Percentiles rank a stretch among this genome's conserved stretches.
Evolutionary conservation across 2,797 vertebrate species (phyloP).

Genomic region (Malurus splendens): DNA sequence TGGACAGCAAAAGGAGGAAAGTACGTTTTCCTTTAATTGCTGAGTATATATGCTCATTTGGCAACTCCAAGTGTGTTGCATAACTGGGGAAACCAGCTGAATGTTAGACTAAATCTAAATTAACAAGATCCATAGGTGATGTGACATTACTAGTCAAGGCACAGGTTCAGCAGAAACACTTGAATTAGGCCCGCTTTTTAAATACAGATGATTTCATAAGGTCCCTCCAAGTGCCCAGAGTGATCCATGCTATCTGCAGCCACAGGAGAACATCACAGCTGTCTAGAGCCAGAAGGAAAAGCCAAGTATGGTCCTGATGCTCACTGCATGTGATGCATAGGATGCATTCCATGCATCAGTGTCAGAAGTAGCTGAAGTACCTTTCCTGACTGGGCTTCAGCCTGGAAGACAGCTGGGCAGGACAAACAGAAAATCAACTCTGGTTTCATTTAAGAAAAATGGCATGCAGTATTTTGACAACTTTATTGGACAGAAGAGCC

Average conservation of each 20-base stretch:
- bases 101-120: neutral
- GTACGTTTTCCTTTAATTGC: neutral
- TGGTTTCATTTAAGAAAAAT: neutral
- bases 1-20: neutral
- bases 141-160: neutral
- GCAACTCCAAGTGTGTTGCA: neutral
- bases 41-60: neutral
- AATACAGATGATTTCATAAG: neutral
- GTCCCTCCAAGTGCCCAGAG: neutral
- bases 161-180: neutral
- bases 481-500: neutral
- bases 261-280: neutral
- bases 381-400: neutral
- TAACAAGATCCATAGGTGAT: neutral
- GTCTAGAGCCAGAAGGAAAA: neutral
- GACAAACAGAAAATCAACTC: neutral
- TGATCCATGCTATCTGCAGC: neutral
- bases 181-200: neutral
- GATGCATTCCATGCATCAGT: neutral
- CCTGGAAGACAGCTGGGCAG: neutral
- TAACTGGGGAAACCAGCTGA: neutral
- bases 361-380: neutral
- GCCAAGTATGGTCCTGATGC: neutral
- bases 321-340: neutral
- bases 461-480: neutral